Conservation (phyloP, 2,888 invertebrate genomes). For the Choreutis nemorana region DNA sequence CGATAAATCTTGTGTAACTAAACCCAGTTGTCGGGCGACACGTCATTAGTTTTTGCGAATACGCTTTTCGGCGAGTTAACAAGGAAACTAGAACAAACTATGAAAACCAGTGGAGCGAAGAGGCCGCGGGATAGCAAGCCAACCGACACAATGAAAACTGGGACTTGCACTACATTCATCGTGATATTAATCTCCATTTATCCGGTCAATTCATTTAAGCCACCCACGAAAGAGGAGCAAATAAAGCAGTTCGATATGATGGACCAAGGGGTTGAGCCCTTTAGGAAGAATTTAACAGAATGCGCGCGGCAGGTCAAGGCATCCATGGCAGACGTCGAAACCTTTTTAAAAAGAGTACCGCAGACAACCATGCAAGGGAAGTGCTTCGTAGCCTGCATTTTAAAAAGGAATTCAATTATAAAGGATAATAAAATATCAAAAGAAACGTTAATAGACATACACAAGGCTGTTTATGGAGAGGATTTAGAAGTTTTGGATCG, state of each 20-base stretch:
- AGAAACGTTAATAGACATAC: conserved; percentile 33
- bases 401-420: conserved; percentile 44
- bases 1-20: too few species aligned
- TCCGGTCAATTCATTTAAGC: conserved; percentile 30
- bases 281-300: conserved; percentile 43
- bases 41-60: too few species aligned
- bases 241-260: conserved; percentile 31
- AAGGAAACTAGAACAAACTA: too few species aligned
- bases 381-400: conserved; percentile 53
- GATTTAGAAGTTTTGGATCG: conserved; percentile 42
- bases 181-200: too few species aligned
- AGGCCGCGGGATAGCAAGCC: too few species aligned
- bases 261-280: conserved; percentile 41
- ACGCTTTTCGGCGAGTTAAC: too few species aligned
- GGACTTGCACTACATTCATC: too few species aligned
- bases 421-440: conserved; percentile 36
- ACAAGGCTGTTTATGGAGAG: conserved; percentile 39
- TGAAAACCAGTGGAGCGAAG: too few species aligned
- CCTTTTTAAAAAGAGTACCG: conserved; percentile 44
- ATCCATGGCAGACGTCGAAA: conserved; percentile 37
- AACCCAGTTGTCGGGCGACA: too few species aligned
- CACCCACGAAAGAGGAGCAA: conserved; percentile 44
- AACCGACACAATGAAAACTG: too few species aligned
- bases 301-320: conserved; percentile 51
- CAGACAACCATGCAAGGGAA: conserved; percentile 41